phyloP scores from a whole-genome alignment of 2,888 invertebrate genomes.

The Zhuqinia jingwanae region DNA sequence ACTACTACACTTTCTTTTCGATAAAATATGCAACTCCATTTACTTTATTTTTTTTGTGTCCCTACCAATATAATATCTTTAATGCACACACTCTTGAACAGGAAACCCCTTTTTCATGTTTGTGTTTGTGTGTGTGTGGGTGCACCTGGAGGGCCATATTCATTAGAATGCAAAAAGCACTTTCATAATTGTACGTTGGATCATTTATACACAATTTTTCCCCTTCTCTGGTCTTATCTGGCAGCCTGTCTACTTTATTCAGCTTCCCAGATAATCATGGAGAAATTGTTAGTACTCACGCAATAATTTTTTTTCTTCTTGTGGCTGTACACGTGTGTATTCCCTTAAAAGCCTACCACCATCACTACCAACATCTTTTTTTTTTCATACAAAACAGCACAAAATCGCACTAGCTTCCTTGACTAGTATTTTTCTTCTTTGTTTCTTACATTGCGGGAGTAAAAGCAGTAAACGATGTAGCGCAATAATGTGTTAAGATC shows the following conservation, averaged over 20 bases:
- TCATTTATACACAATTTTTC: conserved; percentile 27
- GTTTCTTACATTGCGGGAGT: too few species aligned
- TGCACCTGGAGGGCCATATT: conserved; percentile 10
- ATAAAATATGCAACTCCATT: too few species aligned
- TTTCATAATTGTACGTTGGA: conserved; percentile 50
- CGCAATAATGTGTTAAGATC: conserved; percentile 33
- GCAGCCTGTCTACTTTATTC: not conserved
- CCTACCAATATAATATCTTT: not conserved
- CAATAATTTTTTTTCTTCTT: conserved; percentile 39
- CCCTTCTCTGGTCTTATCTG: conserved; percentile 6
- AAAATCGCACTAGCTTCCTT: not conserved
- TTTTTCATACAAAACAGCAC: not conserved
- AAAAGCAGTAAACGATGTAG: not conserved
- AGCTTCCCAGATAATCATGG: not conserved
- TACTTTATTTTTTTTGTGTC: not conserved
- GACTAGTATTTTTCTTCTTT: not conserved
- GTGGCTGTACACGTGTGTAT: not conserved
- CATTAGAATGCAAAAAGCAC: conserved; percentile 53
- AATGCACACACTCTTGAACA: not conserved
- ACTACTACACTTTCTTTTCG: too few species aligned
- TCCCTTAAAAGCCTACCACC: not conserved
- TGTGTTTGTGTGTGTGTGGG: not conserved
- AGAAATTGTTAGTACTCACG: conserved; percentile 54
- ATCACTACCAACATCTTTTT: not conserved
- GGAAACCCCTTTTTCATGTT: conserved; percentile 32